A percentile compares a stretch with the other conserved stretches of the same genome.
Evolutionary conservation across 2,113 vertebrate genomes (phyloP).

Genomic region (Erythrolamprus reginae): DNA sequence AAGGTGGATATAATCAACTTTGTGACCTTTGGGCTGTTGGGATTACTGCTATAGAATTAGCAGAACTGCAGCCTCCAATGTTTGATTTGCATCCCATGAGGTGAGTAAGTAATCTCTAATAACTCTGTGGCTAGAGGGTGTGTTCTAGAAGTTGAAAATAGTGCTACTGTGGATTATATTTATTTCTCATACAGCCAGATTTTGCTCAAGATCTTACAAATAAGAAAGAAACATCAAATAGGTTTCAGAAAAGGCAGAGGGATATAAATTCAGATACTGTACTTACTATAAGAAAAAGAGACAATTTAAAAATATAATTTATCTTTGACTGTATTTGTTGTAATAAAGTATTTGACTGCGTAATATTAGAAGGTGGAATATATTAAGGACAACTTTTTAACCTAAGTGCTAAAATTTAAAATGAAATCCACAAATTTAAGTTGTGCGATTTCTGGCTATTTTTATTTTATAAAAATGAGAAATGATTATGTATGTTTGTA

Average conservation of each 20-base stretch:
- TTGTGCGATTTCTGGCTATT: not conserved
- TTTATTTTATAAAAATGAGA: not conserved
- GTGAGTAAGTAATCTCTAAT: conserved; percentile 60
- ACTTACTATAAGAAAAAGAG: not conserved
- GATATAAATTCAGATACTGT: not conserved
- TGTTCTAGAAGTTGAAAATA: not conserved
- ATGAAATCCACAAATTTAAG: not conserved
- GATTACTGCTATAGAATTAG: conserved; percentile 96
- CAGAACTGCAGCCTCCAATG: conserved; percentile 96
- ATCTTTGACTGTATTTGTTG: not conserved
- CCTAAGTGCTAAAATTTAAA: not conserved
- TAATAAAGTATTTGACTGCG: not conserved
- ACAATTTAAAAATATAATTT: not conserved
- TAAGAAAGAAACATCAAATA: not conserved
- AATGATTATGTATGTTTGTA: not conserved
- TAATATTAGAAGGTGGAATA: not conserved
- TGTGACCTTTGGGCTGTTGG: conserved; percentile 99
- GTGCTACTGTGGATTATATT: not conserved
- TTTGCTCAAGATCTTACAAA: not conserved
- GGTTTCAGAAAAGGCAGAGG: no score
- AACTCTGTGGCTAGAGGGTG: not conserved
- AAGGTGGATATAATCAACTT: conserved; percentile 96
- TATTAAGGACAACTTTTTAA: not conserved
- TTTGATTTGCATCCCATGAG: conserved; percentile 98
- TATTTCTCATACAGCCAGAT: not conserved